Percentiles rank a stretch among this genome's conserved stretches.
Conservation (phyloP, 1,140 invertebrate species). For the Drosophila littoralis region DNA sequence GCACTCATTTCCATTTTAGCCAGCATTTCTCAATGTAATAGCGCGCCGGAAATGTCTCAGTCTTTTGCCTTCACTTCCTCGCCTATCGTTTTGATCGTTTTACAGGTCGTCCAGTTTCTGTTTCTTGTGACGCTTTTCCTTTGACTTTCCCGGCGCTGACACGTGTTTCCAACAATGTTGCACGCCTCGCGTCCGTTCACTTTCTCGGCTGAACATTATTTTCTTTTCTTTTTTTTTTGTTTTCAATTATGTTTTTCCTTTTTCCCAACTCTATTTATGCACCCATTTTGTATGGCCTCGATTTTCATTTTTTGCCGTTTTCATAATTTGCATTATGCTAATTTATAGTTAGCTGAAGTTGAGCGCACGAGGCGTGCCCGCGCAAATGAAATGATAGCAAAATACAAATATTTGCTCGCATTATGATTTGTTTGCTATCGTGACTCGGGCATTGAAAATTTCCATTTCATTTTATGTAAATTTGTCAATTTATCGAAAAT, state of each 20-base stretch:
- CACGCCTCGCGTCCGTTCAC: constrained; percentile 14
- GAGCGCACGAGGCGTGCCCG: constrained; percentile 15
- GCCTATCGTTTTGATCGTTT: constrained; percentile 10
- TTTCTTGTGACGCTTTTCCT: constrained; percentile 23
- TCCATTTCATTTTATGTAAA: constrained; percentile 49
- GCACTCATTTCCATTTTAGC: constrained; percentile 25
- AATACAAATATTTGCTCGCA: constrained; percentile 45
- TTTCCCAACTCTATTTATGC: constrained; percentile 20
- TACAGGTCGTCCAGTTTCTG: constrained; percentile 8
- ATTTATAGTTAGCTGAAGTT: constrained; percentile 35
- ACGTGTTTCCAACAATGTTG: constrained; percentile 24
- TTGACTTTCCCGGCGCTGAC: constrained; percentile 22
- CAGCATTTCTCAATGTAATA: constrained; percentile 29
- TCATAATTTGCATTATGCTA: constrained; percentile 46
- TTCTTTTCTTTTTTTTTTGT: neutral
- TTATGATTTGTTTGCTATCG: constrained; percentile 49
- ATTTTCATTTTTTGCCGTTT: constrained; percentile 14
- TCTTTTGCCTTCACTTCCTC: constrained; percentile 11
- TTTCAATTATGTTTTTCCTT: constrained; percentile 35
- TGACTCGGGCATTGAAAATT: constrained; percentile 18
- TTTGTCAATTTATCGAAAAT: constrained; percentile 46
- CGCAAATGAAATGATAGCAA: constrained; percentile 52
- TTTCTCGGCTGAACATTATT: constrained; percentile 8
- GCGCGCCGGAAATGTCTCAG: constrained; percentile 31
- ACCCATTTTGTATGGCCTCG: neutral